Evolutionary conservation across 2,113 vertebrate genomes (phyloP), one percentile per base, ranked within the genome.

Genomic region (Rutilus rutilus): DNA sequence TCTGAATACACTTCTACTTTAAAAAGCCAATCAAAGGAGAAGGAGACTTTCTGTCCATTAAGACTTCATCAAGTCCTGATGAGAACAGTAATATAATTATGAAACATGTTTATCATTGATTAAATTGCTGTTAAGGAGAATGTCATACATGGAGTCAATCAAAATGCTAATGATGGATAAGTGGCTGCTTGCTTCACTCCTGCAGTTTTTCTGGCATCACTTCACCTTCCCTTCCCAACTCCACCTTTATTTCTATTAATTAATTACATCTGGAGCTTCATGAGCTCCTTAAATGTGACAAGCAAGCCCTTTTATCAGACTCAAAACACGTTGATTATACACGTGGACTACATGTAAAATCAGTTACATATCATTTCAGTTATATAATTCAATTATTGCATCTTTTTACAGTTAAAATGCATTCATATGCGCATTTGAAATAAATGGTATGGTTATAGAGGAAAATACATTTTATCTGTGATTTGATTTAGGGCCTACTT

Each of bases 131-230:
- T 33, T 50, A 36, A 82, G 62, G 62, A 69, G 15, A 50, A 69
- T 69, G 42, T 33, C 62, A 52, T 82, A 52, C 64, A 67, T 52
- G 17, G 62, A 33, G 17, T 69, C 25, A 82, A 33, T 82, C 25
- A 82, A 82, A 82, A 69, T 33, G 79, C 79, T 69, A 82, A 82
- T 82, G 45, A 25, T 69, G 11, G 8, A 21, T 60, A 80, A 81
- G 42, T 27, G 39, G n/a, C 59, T 47, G 78, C n/a, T 57, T 36
- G 33, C 9, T 42, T 71, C 67, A 11, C 67, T 77, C n/a, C 42
- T 45, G 71, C 39, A 74, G 23, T 47, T 75, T 42, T n/a, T 77
- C 14, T 27, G n/a, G 25, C 47, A 77, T 54, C 71, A 23, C 69
- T 45, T 12, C 69, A 11, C 36, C 19, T 42, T 50, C 45, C 36